Percentiles rank a stretch among this genome's conserved stretches.
Conservation (phyloP, 2,888 invertebrate genomes). For the Spialia ferax region DNA sequence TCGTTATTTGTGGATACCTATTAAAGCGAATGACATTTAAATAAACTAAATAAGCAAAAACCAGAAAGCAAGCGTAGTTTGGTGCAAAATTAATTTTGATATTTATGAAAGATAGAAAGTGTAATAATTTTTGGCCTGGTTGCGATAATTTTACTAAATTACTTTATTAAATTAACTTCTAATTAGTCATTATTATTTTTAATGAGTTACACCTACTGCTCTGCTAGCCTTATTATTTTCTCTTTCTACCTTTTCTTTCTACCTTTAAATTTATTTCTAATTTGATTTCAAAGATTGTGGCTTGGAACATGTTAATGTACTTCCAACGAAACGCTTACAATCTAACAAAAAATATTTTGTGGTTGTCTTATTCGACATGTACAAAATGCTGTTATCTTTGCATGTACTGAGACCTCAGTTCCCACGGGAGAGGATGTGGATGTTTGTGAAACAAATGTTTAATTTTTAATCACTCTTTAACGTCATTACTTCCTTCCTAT, state of each 20-base stretch:
- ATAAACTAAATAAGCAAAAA: constrained; percentile 16
- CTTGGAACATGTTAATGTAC: not conserved
- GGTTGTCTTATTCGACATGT: constrained; percentile 43
- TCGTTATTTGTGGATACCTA: constrained; percentile 21
- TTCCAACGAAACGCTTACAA: constrained; percentile 1
- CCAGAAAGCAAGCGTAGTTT: constrained; percentile 1
- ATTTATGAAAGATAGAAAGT: constrained; percentile 12
- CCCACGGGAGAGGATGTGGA: constrained; percentile 66
- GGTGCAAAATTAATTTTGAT: constrained; percentile 8
- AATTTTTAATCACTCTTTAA: constrained; percentile 59
- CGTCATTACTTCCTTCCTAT: not conserved
- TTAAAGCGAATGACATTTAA: constrained; percentile 33
- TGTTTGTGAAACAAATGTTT: constrained; percentile 79
- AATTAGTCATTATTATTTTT: constrained; percentile 11
- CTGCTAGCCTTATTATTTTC: too few relatives aligned
- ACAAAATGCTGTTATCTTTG: constrained; percentile 51
- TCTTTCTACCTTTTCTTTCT: too few relatives aligned
- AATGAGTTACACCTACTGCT: constrained; percentile 6
- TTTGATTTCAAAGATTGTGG: not conserved
- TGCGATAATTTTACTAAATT: constrained; percentile 9
- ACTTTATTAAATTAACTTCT: not conserved
- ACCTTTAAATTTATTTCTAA: not conserved
- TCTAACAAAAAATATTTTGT: not conserved
- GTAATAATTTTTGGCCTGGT: not conserved
- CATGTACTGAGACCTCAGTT: constrained; percentile 54